A percentile compares a stretch with the other conserved stretches of the same genome.
Evolutionary conservation across 2,113 vertebrate species (phyloP).

Genomic region (Aythya baeri): DNA sequence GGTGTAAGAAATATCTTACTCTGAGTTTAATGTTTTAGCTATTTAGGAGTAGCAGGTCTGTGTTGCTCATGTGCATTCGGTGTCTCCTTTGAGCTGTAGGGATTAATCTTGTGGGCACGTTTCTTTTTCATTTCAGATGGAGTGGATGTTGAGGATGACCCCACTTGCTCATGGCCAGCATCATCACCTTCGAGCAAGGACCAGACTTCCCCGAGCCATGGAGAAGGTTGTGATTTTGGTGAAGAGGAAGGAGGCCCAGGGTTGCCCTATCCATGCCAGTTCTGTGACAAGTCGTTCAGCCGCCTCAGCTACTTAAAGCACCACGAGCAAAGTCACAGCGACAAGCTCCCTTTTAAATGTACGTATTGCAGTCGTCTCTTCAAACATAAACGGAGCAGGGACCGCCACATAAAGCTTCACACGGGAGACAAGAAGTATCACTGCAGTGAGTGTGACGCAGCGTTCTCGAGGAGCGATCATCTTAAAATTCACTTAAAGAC

Average conservation of each 20-base stretch:
- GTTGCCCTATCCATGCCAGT: constrained; percentile 96
- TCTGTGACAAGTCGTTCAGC: constrained; percentile 98
- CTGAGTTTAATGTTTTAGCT: not conserved
- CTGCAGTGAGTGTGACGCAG: constrained; percentile 95
- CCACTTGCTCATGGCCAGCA: constrained; percentile 95
- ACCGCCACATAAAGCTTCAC: constrained; percentile 96
- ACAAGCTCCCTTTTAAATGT: constrained; percentile 97
- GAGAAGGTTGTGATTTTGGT: constrained; percentile 93
- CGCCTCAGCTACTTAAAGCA: constrained; percentile 98
- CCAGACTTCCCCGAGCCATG: constrained; percentile 94
- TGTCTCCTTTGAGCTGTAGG: not conserved
- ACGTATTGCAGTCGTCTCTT: constrained; percentile 97
- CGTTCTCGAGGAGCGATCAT: constrained; percentile 97
- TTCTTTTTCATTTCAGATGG: constrained; percentile 84
- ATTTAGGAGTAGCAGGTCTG: not conserved
- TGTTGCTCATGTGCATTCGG: rapidly evolving
- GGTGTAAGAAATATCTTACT: not conserved
- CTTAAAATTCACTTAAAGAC: constrained; percentile 99
- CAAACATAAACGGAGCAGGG: constrained; percentile 98
- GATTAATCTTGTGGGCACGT: not conserved
- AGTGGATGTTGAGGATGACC: constrained; percentile 95
- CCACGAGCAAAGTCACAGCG: constrained; percentile 97
- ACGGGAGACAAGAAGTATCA: constrained; percentile 98
- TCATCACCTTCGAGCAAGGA: constrained; percentile 99
- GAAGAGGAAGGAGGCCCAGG: constrained; percentile 95